phyloP scores from a whole-genome alignment of 2,888 invertebrate genomes.

The Pyrrhosoma nymphula region DNA sequence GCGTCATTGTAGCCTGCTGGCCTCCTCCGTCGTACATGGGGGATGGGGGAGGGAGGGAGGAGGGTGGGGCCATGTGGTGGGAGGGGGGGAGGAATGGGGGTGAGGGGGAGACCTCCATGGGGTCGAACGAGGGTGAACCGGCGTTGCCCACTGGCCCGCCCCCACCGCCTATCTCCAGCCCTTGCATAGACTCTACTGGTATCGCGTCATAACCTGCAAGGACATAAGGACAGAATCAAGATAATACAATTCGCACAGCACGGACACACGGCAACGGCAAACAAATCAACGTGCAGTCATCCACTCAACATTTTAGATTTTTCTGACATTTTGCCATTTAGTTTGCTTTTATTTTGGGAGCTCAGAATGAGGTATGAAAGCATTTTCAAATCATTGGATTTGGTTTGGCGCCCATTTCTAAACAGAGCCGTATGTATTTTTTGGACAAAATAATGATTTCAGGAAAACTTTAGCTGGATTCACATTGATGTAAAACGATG shows the following conservation, averaged over 20 bases:
- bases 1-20: conserved; percentile 85
- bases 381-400: too few species aligned
- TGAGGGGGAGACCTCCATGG: conserved; percentile 92
- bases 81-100: conserved; percentile 82
- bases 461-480: too few species aligned
- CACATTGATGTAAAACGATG: too few species aligned
- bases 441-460: too few species aligned
- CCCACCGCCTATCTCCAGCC: conserved; percentile 82
- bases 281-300: conserved; percentile 44
- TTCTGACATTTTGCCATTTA: too few species aligned
- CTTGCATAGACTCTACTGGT: conserved; percentile 98
- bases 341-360: too few species aligned
- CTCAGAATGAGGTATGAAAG: too few species aligned
- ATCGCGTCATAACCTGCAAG: conserved; percentile 96
- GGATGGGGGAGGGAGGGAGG: conserved; percentile 84
- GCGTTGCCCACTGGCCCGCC: conserved; percentile 77
- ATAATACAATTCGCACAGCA: background rate
- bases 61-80: conserved; percentile 89
- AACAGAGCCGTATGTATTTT: too few species aligned
- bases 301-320: too few species aligned
- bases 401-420: too few species aligned
- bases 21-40: conserved; percentile 89
- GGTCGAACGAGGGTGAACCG: conserved; percentile 83
- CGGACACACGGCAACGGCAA: too few species aligned
- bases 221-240: conserved; percentile 70